These are phyloP conservation scores for Thera obeliscata DNA, from an alignment of 2,888 invertebrate genomes.

Conservation along the genomic window DNA sequence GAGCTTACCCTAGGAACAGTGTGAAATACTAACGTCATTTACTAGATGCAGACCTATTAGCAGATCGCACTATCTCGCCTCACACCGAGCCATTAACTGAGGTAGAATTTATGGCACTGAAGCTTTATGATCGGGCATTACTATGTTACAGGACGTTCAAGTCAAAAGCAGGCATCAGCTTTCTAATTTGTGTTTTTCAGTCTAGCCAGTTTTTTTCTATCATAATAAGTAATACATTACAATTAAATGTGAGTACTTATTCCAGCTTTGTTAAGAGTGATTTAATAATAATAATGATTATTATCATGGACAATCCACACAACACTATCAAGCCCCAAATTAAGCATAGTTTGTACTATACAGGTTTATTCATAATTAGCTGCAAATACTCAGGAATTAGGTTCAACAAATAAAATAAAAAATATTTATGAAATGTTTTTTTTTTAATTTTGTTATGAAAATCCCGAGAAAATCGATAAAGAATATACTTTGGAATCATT, in stretches of 20 bases:
- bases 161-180: constrained; percentile 14
- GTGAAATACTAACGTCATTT: constrained; percentile 26
- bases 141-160: constrained; percentile 21
- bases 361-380: too few species aligned
- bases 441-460: too few species aligned
- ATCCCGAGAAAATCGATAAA: too few species aligned
- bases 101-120: constrained; percentile 38
- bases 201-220: neutral
- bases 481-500: too few species aligned
- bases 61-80: constrained; percentile 37
- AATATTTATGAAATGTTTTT: too few species aligned
- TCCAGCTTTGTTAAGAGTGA: neutral
- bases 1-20: constrained; percentile 11
- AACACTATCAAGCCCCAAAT: too few species aligned
- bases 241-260: neutral
- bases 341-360: too few species aligned
- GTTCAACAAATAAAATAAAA: too few species aligned
- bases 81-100: constrained; percentile 39
- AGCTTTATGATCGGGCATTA: constrained; percentile 41
- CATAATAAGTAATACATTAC: neutral
- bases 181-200: neutral
- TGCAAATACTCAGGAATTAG: too few species aligned
- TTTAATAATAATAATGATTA: too few species aligned
- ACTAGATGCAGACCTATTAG: constrained; percentile 37
- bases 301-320: too few species aligned